phyloP scores from a whole-genome alignment of 2,113 vertebrate species.

The Orycteropus afer region DNA sequence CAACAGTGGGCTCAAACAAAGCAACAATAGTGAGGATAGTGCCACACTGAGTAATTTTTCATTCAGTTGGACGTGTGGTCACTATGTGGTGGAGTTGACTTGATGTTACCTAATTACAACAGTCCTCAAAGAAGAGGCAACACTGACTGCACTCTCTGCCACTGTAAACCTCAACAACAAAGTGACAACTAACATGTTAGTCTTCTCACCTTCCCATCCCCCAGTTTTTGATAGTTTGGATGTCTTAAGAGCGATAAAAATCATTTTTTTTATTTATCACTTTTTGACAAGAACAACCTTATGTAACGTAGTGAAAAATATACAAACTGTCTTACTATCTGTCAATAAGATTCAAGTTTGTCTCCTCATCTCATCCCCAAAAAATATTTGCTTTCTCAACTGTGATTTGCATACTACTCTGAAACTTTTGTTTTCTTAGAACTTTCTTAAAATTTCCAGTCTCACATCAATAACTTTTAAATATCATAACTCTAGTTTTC shows the following conservation, averaged over 20 bases:
- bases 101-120: not conserved
- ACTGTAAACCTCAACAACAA: not conserved
- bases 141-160: not conserved
- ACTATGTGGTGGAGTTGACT: not conserved
- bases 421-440: not conserved
- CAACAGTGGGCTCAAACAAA: not conserved
- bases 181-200: not conserved
- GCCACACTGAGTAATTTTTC: not conserved
- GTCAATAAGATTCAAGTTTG: not conserved
- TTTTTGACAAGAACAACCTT: not conserved
- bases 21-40: not conserved
- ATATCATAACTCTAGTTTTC: not conserved
- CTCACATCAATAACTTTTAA: not conserved
- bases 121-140: not conserved
- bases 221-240: not conserved
- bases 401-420: not conserved
- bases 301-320: not conserved
- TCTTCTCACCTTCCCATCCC: not conserved
- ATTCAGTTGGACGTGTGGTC: not conserved
- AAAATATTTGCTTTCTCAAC: not conserved
- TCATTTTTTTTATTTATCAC: not conserved
- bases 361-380: not conserved
- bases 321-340: not conserved
- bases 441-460: not conserved
- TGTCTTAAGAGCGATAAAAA: not conserved